Conservation (phyloP, 2,797 vertebrate species). For the Ctenopoma multispine region DNA sequence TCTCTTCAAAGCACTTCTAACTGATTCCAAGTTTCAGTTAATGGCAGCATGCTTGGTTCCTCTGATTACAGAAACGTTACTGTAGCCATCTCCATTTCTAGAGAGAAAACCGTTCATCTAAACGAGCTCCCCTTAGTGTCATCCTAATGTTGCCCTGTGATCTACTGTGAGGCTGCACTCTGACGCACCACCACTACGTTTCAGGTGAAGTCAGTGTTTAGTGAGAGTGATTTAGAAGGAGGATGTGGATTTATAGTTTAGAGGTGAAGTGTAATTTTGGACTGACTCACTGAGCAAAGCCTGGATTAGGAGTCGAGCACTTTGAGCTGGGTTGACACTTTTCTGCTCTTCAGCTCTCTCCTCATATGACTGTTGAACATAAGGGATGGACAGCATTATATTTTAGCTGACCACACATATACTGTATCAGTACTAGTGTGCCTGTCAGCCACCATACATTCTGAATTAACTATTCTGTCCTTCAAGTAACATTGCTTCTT, state of each 20-base stretch:
- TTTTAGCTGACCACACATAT: no score
- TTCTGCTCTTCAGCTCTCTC: no score
- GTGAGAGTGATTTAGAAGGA: neutral
- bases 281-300: neutral
- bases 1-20: conserved; percentile 40
- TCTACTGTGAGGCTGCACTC: conserved; percentile 28
- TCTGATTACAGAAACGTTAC: conserved; percentile 29
- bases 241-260: conserved; percentile 13
- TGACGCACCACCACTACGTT: neutral
- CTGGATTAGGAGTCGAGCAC: neutral
- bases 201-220: conserved; percentile 14
- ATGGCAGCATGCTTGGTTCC: conserved; percentile 6
- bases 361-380: no score
- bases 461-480: no score
- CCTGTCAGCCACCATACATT: no score
- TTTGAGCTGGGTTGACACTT: neutral
- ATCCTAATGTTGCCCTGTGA: conserved; percentile 33
- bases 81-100: conserved; percentile 38
- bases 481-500: no score
- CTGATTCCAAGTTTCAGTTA: conserved; percentile 22
- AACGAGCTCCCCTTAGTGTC: conserved; percentile 45
- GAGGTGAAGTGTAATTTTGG: neutral
- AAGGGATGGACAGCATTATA: no score
- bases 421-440: no score
- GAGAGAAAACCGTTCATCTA: conserved; percentile 33